phyloP scores from a whole-genome alignment of 2,888 invertebrate species.

The Hyppa rectilinea region DNA sequence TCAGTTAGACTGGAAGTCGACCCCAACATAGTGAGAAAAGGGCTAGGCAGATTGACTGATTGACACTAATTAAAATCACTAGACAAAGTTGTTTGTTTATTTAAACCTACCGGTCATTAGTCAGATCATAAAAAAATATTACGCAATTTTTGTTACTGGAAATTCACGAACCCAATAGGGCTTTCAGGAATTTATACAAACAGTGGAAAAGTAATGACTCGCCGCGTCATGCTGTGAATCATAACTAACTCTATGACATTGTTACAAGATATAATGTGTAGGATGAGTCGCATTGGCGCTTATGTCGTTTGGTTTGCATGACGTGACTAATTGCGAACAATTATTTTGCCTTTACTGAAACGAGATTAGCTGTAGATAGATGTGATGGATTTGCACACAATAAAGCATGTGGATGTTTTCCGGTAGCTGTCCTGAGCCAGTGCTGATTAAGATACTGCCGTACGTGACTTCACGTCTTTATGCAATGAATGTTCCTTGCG shows the following conservation, averaged over 20 bases:
- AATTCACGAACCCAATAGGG: conserved; percentile 51
- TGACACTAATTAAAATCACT: conserved; percentile 24
- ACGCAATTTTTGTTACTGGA: conserved; percentile 59
- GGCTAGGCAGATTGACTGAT: too few relatives aligned
- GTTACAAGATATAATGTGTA: conserved; percentile 34
- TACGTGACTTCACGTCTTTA: conserved; percentile 32
- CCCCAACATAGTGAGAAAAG: too few relatives aligned
- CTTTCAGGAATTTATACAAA: conserved; percentile 55
- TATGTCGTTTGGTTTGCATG: conserved; percentile 36
- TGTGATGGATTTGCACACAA: conserved; percentile 62
- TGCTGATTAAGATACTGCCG: conserved; percentile 46
- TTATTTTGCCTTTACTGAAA: conserved; percentile 63
- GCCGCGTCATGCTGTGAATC: conserved; percentile 48
- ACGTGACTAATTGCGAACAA: conserved; percentile 56
- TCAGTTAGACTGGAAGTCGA: too few relatives aligned
- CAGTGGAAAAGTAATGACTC: conserved; percentile 53
- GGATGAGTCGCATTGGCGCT: conserved; percentile 21
- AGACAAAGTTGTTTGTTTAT: conserved; percentile 32
- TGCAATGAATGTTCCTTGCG: conserved; percentile 5
- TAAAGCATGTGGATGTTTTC: conserved; percentile 52
- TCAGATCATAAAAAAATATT: conserved; percentile 56
- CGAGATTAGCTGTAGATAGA: conserved; percentile 60
- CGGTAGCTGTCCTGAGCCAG: conserved; percentile 25
- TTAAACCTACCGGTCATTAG: conserved; percentile 26
- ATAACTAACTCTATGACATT: conserved; percentile 36